Percentiles rank a stretch among this genome's conserved stretches.
These are phyloP conservation scores for Sphinx pinastri DNA, from an alignment of 2,888 invertebrate species.

Conservation along the genomic window DNA sequence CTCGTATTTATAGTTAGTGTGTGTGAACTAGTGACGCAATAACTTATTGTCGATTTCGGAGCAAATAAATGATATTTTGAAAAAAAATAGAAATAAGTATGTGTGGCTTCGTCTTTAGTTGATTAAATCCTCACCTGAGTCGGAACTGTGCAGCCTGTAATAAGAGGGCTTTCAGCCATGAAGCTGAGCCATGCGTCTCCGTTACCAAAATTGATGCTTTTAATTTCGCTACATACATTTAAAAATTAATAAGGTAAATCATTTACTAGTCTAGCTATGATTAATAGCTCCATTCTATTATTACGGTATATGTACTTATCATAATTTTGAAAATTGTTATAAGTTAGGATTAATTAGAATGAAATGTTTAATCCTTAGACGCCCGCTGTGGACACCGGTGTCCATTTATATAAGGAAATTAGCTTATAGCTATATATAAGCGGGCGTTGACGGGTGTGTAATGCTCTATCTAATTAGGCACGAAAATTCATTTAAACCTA, in stretches of 20 bases:
- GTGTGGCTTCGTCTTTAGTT: constrained; percentile 34
- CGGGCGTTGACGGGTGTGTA: too few relatives aligned
- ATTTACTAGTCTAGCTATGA: constrained; percentile 32
- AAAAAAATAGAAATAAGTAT: background rate
- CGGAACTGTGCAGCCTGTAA: constrained; percentile 58
- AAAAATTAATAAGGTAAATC: constrained; percentile 34
- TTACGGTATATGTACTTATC: too few relatives aligned
- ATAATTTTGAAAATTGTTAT: too few relatives aligned
- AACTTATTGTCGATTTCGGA: background rate
- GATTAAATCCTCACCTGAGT: constrained; percentile 56
- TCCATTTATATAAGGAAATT: too few relatives aligned
- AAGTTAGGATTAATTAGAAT: too few relatives aligned
- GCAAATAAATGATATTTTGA: background rate
- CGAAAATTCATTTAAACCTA: too few relatives aligned
- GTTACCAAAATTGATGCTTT: constrained; percentile 59
- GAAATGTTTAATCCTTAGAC: too few relatives aligned
- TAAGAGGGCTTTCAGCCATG: constrained; percentile 63
- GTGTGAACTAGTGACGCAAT: background rate
- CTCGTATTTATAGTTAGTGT: constrained; percentile 1
- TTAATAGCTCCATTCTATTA: background rate
- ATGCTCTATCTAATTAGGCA: too few relatives aligned
- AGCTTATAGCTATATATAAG: too few relatives aligned
- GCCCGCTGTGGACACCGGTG: too few relatives aligned
- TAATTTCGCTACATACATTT: constrained; percentile 44
- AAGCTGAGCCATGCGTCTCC: constrained; percentile 54